Base-by-base conservation (phyloP, 2,797 vertebrate species). In the Phrynocephalus guinanensis region DNA sequence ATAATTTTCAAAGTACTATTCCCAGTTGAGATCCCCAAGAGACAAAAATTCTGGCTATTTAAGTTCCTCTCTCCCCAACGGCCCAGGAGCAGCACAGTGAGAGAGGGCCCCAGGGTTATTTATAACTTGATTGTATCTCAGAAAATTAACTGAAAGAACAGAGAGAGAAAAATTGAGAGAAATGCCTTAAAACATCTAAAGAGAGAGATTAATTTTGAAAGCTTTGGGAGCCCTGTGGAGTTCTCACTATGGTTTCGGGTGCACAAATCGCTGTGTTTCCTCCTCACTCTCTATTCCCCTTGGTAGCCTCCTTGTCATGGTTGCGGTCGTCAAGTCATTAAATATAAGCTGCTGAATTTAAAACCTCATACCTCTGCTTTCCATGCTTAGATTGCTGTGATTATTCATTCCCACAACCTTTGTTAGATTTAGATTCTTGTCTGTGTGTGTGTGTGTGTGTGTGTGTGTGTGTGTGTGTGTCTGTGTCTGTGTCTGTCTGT, bases 81-180 rank as follows among this genome's bases (percentile, higher is more conserved):
- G 95, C 96, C 95, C 94, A 94, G 92, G 95, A 96, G 93, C 91
- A 94, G 93, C 93, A 94, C 88, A 92, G 93, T 95, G 95, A 96
- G 93, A 95, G 93, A 93, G 24, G 72, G 94, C 94, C 97, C 96
- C 90, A 87, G 93, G 95, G 97, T 97, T 97, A 97, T 97, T 97
- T 96, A 96, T 96, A 97, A 96, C 96, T 95, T 93, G 96, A 96
- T 97, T 97, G 96, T 97, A 97, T 97, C 96, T 97, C 95, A 93
- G 96, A 97, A 97, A 97, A 97, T 97, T 97, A 97, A 96, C 95
- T 96, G 94, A 96, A 94, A 96, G 96, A 96, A 96, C 94, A 96
- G 96, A 95, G 96, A 96, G 95, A 94, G 93, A 95, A 96, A 96
- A 96, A 96, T 94, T 94, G 88, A 92, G 95, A 91, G 96, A 97